phyloP scores from a whole-genome alignment of 2,113 vertebrate species.

The Cephalopholis sonnerati region DNA sequence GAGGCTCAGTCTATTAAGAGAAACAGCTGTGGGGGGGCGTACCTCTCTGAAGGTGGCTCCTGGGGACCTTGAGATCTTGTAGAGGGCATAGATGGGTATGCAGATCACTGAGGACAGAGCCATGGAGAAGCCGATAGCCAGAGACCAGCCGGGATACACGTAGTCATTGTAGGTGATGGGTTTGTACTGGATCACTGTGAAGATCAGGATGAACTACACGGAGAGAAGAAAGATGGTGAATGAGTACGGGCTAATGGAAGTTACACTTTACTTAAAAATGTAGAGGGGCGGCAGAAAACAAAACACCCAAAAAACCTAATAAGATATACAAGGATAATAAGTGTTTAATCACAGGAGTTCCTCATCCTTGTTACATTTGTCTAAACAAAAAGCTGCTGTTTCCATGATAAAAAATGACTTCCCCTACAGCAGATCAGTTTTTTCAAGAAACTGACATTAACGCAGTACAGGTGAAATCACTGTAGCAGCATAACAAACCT shows the following conservation, averaged over 20 bases:
- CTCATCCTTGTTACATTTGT: neutral
- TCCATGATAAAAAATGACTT: neutral
- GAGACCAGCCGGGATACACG: constrained; percentile 93
- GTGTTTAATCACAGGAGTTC: neutral
- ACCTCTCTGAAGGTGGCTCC: constrained; percentile 95
- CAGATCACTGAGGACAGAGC: constrained; percentile 96
- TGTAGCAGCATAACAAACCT: neutral
- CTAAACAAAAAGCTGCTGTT: neutral
- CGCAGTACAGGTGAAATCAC: neutral
- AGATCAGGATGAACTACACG: constrained; percentile 95
- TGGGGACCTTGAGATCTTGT: constrained; percentile 90
- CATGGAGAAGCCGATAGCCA: constrained; percentile 95
- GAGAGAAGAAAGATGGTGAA: constrained; percentile 6
- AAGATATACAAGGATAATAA: neutral
- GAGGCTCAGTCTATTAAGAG: neutral
- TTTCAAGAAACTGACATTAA: neutral
- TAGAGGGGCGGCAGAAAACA: neutral
- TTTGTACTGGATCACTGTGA: constrained; percentile 98
- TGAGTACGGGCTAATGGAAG: neutral
- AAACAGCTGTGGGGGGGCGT: neutral
- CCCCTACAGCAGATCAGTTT: neutral
- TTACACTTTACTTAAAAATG: neutral
- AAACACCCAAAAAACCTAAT: neutral
- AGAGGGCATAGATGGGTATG: constrained; percentile 94
- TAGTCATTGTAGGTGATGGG: constrained; percentile 97